phyloP scores from a whole-genome alignment of 1,140 invertebrate species.

The Charaxes varanes region DNA sequence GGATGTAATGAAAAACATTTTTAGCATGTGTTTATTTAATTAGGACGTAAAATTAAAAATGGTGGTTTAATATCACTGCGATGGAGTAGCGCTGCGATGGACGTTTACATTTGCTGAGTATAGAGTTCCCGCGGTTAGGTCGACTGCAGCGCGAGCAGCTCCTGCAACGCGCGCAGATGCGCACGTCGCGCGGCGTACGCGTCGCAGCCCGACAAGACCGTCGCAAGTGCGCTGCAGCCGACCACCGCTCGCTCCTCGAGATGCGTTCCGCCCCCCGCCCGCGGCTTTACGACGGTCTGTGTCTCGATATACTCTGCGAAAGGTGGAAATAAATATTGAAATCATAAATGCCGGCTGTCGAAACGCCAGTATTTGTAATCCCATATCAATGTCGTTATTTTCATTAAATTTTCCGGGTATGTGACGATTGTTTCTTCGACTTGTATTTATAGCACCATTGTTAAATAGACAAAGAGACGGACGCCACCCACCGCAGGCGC shows the following conservation, averaged over 20 bases:
- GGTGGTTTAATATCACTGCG: too few relatives aligned
- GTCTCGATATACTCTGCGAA: constrained; percentile 12
- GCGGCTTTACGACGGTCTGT: constrained; percentile 11
- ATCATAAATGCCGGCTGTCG: neutral
- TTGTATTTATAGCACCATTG: too few relatives aligned
- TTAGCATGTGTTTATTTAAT: too few relatives aligned
- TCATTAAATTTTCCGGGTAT: neutral
- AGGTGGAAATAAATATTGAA: neutral
- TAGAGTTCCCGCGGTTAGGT: too few relatives aligned
- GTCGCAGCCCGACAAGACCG: constrained; percentile 10
- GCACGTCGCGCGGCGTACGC: constrained; percentile 7
- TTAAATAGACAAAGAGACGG: too few relatives aligned
- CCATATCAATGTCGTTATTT: neutral
- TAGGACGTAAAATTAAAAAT: too few relatives aligned
- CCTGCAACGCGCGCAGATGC: constrained; percentile 10
- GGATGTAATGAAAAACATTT: too few relatives aligned
- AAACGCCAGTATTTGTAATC: neutral
- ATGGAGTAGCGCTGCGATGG: too few relatives aligned
- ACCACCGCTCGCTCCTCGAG: constrained; percentile 15
- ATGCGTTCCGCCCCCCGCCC: constrained; percentile 15
- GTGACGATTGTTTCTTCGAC: neutral
- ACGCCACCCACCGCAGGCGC: constrained; percentile 21
- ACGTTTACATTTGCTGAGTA: too few relatives aligned
- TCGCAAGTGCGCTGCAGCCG: constrained; percentile 14
- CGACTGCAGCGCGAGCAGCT: too few relatives aligned